Evolutionary conservation across 2,888 invertebrate species (phyloP).

Genomic region (Eupithecia exiguata): DNA sequence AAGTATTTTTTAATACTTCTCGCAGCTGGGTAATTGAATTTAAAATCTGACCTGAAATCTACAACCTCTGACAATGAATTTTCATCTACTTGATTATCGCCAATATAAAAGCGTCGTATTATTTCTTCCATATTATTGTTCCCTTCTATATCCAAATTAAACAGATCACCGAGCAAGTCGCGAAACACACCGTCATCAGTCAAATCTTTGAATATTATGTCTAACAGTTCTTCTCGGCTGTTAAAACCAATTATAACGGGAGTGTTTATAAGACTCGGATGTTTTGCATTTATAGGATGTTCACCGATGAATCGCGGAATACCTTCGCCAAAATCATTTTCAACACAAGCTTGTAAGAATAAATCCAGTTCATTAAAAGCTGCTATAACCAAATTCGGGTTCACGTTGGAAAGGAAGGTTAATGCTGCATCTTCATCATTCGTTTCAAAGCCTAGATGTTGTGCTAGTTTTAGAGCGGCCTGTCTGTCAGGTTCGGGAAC

Average conservation of each 20-base stretch:
- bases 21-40: constrained; percentile 34
- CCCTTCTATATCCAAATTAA: constrained; percentile 26
- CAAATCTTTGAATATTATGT: constrained; percentile 28
- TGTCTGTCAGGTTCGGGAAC: constrained; percentile 42
- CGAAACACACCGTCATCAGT: constrained; percentile 18
- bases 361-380: constrained; percentile 29
- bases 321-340: constrained; percentile 35
- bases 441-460: constrained; percentile 49
- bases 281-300: constrained; percentile 38
- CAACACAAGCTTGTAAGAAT: constrained; percentile 41
- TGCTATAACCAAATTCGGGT: constrained; percentile 31
- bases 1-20: constrained; percentile 33
- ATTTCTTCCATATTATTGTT: constrained; percentile 21
- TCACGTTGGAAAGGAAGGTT: constrained; percentile 41
- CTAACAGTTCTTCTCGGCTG: constrained; percentile 17
- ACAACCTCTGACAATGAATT: constrained; percentile 21
- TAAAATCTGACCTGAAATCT: constrained; percentile 39
- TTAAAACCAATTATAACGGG: constrained; percentile 37
- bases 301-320: constrained; percentile 38
- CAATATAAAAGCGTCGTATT: constrained; percentile 39
- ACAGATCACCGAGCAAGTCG: constrained; percentile 11
- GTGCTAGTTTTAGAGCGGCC: constrained; percentile 47
- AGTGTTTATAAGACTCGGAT: constrained; percentile 27
- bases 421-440: constrained; percentile 48
- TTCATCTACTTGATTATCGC: constrained; percentile 32